Evolutionary conservation across 2,797 vertebrate species (phyloP).

Genomic region (Poliocrania exsul): DNA sequence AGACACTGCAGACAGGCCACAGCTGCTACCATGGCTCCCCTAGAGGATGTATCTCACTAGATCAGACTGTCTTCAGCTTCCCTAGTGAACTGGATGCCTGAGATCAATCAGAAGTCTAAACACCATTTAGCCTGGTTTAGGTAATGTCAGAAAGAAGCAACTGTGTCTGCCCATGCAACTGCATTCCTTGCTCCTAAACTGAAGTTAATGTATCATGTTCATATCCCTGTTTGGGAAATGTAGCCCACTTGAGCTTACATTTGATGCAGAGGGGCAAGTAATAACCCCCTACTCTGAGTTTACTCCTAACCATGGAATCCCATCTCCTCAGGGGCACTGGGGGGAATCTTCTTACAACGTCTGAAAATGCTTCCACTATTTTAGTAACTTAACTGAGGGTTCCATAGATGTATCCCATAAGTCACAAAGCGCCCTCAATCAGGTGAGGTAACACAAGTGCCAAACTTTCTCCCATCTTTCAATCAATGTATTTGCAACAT

Average conservation of each 20-base stretch:
- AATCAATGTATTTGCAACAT: neutral
- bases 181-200: neutral
- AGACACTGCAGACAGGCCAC: neutral
- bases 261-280: neutral
- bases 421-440: neutral
- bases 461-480: neutral
- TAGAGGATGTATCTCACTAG: neutral
- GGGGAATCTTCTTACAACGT: neutral
- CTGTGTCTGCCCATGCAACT: neutral
- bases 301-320: neutral
- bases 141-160: neutral
- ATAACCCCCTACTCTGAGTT: neutral
- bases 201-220: neutral
- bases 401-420: neutral
- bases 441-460: neutral
- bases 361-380: neutral
- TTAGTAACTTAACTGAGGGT: neutral
- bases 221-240: neutral
- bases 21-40: neutral
- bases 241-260: neutral
- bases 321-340: neutral
- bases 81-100: neutral
- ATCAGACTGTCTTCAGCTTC: neutral
- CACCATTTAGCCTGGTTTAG: neutral
- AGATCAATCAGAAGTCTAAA: neutral